A percentile compares a stretch with the other conserved stretches of the same genome.
These are phyloP conservation scores for Marronus borbonicus DNA, from an alignment of 2,888 invertebrate genomes.

Conservation along the genomic window DNA sequence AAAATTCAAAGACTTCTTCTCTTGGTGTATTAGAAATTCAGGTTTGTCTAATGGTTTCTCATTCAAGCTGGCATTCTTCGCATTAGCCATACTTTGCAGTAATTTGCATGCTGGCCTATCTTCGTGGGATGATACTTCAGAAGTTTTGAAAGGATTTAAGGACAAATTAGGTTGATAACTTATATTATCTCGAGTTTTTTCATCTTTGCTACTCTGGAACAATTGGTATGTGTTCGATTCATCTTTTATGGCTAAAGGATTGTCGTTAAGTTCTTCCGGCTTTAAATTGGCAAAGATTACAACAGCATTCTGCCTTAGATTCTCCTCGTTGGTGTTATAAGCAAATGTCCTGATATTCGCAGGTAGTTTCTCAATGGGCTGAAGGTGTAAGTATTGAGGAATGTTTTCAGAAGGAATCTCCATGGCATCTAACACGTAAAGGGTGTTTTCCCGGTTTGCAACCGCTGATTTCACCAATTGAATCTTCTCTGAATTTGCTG, in stretches of 20 bases:
- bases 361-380: conserved; percentile 58
- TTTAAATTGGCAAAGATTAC: conserved; percentile 38
- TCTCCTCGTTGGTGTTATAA: conserved; percentile 37
- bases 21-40: background rate
- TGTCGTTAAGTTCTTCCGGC: background rate
- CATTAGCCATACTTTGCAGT: conserved; percentile 40
- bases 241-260: conserved; percentile 2
- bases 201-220: conserved; percentile 8
- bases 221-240: background rate
- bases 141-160: background rate
- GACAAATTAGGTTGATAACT: background rate
- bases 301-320: conserved; percentile 27
- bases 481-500: conserved; percentile 22
- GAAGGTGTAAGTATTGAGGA: conserved; percentile 59
- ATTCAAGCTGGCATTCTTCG: conserved; percentile 13
- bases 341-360: conserved; percentile 47
- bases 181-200: background rate
- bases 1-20: conserved; percentile 6
- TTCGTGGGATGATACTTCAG: background rate
- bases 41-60: background rate
- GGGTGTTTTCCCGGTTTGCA: conserved; percentile 36
- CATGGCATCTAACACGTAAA: conserved; percentile 59
- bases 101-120: conserved; percentile 45
- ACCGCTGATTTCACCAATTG: conserved; percentile 30
- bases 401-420: conserved; percentile 60